These are phyloP conservation scores for Pangasius djambal DNA, from an alignment of 2,797 vertebrate genomes.

Conservation along the genomic window DNA sequence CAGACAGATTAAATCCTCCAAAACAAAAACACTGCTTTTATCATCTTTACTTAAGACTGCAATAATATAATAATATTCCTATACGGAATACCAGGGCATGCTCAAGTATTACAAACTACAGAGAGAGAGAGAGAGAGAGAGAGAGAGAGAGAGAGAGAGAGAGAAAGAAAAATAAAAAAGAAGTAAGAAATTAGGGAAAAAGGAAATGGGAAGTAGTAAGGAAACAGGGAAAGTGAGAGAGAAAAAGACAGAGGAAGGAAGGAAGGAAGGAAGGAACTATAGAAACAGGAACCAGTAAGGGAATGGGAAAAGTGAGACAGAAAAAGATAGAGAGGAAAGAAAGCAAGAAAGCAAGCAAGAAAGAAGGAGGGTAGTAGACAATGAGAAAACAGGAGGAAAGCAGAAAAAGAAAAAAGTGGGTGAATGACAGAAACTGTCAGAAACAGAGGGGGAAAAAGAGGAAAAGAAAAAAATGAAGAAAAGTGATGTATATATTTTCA, in stretches of 20 bases:
- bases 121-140: neutral
- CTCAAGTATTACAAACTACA: neutral
- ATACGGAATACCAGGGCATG: neutral
- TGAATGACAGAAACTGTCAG: neutral
- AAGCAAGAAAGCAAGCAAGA: neutral
- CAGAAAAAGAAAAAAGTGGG: neutral
- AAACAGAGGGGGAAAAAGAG: neutral
- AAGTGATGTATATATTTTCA: neutral
- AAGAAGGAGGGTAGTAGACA: neutral
- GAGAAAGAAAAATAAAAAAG: neutral
- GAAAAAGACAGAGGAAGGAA: neutral
- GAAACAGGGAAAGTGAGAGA: neutral
- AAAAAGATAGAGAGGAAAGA: neutral
- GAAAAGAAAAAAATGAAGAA: neutral
- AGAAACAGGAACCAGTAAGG: neutral
- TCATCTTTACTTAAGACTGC: neutral
- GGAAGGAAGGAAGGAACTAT: neutral
- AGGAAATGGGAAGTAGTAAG: neutral
- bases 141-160: neutral
- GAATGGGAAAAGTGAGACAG: neutral
- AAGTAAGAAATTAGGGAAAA: neutral
- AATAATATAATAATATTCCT: neutral
- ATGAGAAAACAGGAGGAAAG: neutral
- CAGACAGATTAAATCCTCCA: slow-evolving; percentile 13
- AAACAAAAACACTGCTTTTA: neutral